Evolutionary conservation across 64 coral and sea anemone species (phyloP).

Genomic region (Porites australiensis): DNA sequence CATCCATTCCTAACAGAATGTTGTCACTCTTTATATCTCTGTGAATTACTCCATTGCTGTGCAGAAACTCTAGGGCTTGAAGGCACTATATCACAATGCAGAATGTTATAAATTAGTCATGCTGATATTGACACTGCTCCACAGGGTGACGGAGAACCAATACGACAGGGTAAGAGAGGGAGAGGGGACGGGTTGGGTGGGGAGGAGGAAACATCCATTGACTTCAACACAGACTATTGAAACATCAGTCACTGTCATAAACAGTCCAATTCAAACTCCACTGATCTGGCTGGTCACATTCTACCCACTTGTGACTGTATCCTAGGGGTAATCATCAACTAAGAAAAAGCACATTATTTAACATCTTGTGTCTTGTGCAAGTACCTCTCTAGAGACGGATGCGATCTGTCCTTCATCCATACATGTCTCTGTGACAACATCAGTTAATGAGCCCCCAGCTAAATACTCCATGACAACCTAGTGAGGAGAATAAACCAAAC

Average conservation of each 20-base stretch:
- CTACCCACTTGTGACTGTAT: too few relatives aligned
- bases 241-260: not conserved
- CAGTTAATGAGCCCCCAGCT: slow-evolving; percentile 96
- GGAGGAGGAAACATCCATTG: too few relatives aligned
- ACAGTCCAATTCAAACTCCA: not conserved
- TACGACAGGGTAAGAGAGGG: too few relatives aligned
- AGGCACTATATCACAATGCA: slow-evolving; percentile 67
- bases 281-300: too few relatives aligned
- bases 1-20: slow-evolving; percentile 98
- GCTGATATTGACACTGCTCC: too few relatives aligned
- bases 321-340: too few relatives aligned
- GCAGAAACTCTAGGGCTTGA: slow-evolving; percentile 96
- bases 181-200: not conserved
- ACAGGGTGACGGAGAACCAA: not conserved
- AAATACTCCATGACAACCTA: slow-evolving; percentile 98
- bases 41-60: slow-evolving; percentile 98
- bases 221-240: too few relatives aligned
- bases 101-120: too few relatives aligned
- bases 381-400: slow-evolving; percentile 99
- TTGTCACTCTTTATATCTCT: slow-evolving; percentile 99
- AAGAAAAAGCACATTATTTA: too few relatives aligned
- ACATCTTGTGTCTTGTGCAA: too few relatives aligned
- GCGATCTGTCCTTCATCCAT: slow-evolving; percentile 99
- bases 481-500: not conserved
- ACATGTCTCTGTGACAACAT: slow-evolving; percentile 99